Evolutionary conservation across 2,888 invertebrate species (phyloP).

Genomic region (Entomobrya proxima): DNA sequence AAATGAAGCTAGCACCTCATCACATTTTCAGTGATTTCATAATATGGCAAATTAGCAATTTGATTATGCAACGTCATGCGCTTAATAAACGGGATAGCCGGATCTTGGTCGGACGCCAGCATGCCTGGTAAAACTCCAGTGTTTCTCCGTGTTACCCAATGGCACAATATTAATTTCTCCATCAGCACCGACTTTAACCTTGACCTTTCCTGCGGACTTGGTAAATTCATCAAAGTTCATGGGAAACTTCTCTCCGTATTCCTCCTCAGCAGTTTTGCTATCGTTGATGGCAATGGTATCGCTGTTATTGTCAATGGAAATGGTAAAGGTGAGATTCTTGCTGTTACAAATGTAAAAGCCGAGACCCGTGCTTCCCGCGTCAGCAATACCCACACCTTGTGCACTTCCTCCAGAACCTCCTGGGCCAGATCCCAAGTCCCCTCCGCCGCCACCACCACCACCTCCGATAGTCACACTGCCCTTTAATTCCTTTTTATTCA

Average conservation of each 20-base stretch:
- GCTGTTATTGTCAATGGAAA: slow-evolving; percentile 57
- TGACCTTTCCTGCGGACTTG: slow-evolving; percentile 43
- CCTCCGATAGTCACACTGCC: slow-evolving; percentile 59
- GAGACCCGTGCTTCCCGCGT: slow-evolving; percentile 52
- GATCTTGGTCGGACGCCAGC: slow-evolving; percentile 45
- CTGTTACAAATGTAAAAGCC: slow-evolving; percentile 63
- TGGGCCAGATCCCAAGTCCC: slow-evolving; percentile 34
- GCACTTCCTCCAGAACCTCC: slow-evolving; percentile 55
- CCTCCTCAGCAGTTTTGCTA: neutral
- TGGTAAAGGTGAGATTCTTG: slow-evolving; percentile 57
- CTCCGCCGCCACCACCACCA: slow-evolving; percentile 61
- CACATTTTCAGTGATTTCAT: neutral
- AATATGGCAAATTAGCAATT: slow-evolving; percentile 7
- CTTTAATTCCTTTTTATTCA: slow-evolving; percentile 45
- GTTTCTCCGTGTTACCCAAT: slow-evolving; percentile 45
- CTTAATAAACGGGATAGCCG: slow-evolving; percentile 40
- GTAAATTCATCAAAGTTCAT: slow-evolving; percentile 25
- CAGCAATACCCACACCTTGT: slow-evolving; percentile 60
- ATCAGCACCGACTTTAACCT: slow-evolving; percentile 39
- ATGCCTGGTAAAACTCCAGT: slow-evolving; percentile 55
- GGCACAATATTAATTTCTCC: slow-evolving; percentile 54
- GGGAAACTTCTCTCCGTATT: neutral
- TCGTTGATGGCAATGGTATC: slow-evolving; percentile 46
- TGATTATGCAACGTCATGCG: neutral
- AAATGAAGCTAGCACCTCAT: slow-evolving; percentile 13